Percentiles rank a stretch among this genome's conserved stretches.
Conservation (phyloP, 2,113 vertebrate genomes). For the Chroicocephalus ridibundus region DNA sequence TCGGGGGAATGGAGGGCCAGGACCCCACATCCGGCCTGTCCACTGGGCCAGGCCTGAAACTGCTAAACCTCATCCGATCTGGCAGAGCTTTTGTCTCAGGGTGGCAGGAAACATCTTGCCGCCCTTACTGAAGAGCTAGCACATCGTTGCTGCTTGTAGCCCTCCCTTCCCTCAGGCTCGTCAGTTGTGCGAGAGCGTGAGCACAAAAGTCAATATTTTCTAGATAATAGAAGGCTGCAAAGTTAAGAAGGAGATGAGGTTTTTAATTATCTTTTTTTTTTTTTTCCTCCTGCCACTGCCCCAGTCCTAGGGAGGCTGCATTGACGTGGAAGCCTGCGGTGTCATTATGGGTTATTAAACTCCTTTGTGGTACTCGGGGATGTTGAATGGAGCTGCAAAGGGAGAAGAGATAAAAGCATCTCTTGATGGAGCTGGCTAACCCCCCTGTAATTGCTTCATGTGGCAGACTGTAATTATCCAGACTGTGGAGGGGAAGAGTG, state of each 20-base stretch:
- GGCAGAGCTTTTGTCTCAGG: neutral
- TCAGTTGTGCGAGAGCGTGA: fast-evolving
- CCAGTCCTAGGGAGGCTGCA: neutral
- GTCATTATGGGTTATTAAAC: constrained; percentile 69
- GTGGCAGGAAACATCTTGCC: neutral
- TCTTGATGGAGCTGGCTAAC: neutral
- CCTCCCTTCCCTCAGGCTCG: neutral
- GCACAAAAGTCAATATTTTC: neutral
- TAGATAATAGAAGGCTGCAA: neutral
- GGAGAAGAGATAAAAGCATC: neutral
- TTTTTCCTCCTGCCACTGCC: neutral
- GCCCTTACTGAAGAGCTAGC: neutral
- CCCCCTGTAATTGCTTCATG: constrained; percentile 20
- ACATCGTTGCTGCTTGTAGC: neutral
- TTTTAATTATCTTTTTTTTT: constrained; percentile 21
- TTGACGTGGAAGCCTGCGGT: neutral
- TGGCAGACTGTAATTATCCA: constrained; percentile 19
- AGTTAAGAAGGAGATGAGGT: neutral
- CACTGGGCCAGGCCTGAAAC: neutral
- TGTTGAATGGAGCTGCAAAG: constrained; percentile 17
- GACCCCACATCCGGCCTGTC: neutral
- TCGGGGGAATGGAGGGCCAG: neutral
- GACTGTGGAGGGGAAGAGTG: neutral
- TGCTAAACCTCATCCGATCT: neutral
- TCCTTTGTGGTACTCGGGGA: neutral